Percentiles rank a stretch among this genome's conserved stretches.
Conservation (phyloP, 2,113 vertebrate genomes). For the Phrynosoma platyrhinos region DNA sequence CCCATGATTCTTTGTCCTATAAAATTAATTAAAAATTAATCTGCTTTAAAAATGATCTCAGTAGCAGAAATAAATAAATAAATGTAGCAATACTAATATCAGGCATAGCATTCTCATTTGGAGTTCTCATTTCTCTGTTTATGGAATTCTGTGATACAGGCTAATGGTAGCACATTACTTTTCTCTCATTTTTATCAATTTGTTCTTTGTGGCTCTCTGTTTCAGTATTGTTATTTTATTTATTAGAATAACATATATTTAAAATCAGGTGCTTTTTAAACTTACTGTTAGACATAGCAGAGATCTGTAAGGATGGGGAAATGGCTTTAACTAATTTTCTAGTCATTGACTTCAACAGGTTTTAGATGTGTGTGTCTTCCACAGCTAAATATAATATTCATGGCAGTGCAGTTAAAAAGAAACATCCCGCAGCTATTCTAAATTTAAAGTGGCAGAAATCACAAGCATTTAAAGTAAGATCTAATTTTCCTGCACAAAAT, state of each 20-base stretch:
- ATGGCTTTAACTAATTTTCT: background rate
- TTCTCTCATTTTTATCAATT: background rate
- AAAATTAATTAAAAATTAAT: background rate
- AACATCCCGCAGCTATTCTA: constrained; percentile 40
- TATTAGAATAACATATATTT: background rate
- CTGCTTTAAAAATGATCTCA: background rate
- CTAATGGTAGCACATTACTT: background rate
- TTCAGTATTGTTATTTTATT: background rate
- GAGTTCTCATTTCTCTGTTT: background rate
- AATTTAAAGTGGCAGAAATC: constrained; percentile 56
- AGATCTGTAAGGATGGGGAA: background rate
- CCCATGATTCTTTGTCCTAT: too few relatives aligned
- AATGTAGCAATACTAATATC: too few relatives aligned
- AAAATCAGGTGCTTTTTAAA: background rate
- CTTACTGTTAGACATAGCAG: background rate
- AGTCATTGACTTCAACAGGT: constrained; percentile 48
- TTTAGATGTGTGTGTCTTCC: constrained; percentile 62
- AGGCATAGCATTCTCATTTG: background rate
- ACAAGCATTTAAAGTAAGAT: constrained; percentile 38
- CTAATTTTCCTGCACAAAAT: constrained; percentile 31
- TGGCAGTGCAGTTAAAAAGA: constrained; percentile 54
- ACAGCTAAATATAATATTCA: constrained; percentile 57
- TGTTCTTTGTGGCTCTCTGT: background rate
- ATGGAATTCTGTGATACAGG: background rate
- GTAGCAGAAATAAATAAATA: background rate